Percentiles rank a stretch among this genome's conserved stretches.
These are phyloP conservation scores for Eulemur rufifrons DNA, from an alignment of 2,113 vertebrate genomes.

Conservation along the genomic window DNA sequence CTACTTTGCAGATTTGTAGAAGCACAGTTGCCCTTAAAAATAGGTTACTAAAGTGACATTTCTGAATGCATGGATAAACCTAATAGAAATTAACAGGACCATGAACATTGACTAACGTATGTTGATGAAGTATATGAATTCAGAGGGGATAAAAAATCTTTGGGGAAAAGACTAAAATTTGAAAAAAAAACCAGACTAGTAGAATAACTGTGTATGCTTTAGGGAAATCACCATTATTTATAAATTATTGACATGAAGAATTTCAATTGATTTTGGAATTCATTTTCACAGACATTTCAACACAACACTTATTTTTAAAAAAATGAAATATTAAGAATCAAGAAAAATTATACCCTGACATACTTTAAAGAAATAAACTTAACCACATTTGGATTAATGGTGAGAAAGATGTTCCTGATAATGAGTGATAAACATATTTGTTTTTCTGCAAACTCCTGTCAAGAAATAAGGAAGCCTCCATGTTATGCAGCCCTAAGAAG, in stretches of 20 bases:
- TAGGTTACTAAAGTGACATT: background rate
- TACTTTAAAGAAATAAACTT: background rate
- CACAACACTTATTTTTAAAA: background rate
- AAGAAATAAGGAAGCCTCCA: background rate
- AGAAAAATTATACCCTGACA: background rate
- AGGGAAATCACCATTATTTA: background rate
- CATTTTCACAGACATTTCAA: background rate
- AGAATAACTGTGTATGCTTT: background rate
- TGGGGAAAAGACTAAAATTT: background rate
- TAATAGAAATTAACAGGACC: background rate
- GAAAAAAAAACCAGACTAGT: background rate
- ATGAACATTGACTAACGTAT: background rate
- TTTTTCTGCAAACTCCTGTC: background rate
- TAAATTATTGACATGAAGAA: background rate
- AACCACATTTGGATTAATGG: background rate
- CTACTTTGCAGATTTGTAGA: background rate
- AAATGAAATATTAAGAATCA: background rate
- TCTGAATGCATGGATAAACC: background rate
- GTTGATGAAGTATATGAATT: background rate
- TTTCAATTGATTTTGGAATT: background rate
- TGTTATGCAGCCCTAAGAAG: no score
- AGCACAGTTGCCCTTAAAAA: background rate
- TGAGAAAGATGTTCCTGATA: background rate
- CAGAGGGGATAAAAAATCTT: background rate
- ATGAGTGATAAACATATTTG: background rate